Evolutionary conservation across 2,797 vertebrate genomes (phyloP), one percentile per base, ranked within the genome.

Genomic region (Pyrrhura leucotis): DNA sequence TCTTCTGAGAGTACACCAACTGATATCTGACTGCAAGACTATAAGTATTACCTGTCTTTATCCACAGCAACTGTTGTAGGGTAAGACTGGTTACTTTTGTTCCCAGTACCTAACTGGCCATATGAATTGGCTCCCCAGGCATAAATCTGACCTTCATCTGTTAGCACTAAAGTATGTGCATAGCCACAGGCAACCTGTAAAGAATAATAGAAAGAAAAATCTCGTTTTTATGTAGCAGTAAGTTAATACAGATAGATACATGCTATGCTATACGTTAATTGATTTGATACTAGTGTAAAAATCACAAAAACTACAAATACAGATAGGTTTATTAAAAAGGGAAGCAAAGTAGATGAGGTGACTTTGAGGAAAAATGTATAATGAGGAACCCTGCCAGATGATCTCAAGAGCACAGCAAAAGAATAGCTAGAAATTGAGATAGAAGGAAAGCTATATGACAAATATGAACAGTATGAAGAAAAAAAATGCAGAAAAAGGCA

Each of bases 91-190:
- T 99, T 99, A 96, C 98, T 99, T 98, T 99, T 99, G 97, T 99
- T 99, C 84, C 99, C 99, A 25, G 99, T 99, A 93, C 99, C 99
- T 97, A 99, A 96, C 96, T 99, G 99, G 68, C 99, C 99, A 3
- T 99, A 99, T 1, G 99, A 99, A 98, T 99, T 99, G 93, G 99
- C 99, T 40, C 99, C 99, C 99, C 99, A 99, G 78, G 99, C 98
- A 85, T 99, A 99, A 95, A 99, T 97, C 84, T 98, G 98, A 51
- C 99, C 99, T 97, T 99, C 99, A 80, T 99, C 99, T 72, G 99
- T 99, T 40, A 99, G 98, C 39, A 99, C 99, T 98, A 99, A 91
- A 0, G 99, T 99, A 93, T 99, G 99, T 33, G 99, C 99, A 29
- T 99, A 99, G 95, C 99, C 99, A 98, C 99, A 99, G 85, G 98